Evolutionary conservation across 2,888 invertebrate genomes (phyloP), one percentile per base, ranked within the genome.

Genomic region (Therioaphis trifolii): DNA sequence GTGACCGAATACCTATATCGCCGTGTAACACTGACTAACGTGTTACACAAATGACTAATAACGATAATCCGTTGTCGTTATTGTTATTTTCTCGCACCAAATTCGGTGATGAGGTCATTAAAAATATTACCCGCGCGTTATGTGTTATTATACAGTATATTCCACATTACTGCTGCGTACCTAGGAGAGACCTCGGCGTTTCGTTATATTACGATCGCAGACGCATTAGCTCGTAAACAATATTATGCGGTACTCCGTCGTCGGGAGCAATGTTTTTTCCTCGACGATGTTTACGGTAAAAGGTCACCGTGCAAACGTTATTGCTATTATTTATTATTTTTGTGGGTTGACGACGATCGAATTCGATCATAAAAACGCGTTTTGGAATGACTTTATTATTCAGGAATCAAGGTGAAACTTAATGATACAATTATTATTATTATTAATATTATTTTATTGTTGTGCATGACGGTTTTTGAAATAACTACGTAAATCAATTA

Each of bases 121-220:
- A 66, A 77, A 49, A 76, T 12, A 29, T 63, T 63, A 18, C 76
- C n/a, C 76, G n/a, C n/a, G n/a, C n/a, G n/a, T n/a, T n/a, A n/a
- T n/a, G 27, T 61, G 61, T 76, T 76, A 46, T 46, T 77, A 24
- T 63, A 46, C 49, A 12, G 24, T 43, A 35, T 40, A 68, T 18
- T 4, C 18, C 63, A 21, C 76, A 46, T 76, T 46, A 46, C n/a
- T n/a, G n/a, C n/a, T n/a, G n/a, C n/a, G n/a, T n/a, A n/a, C n/a
- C n/a, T n/a, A n/a, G n/a, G n/a, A 27, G 46, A 76, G 63, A 46
- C 55, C 58, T 58, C 58, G 68, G 14, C 40, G n/a, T 75, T 75
- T 75, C 58, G 74, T 75, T 58, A 58, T 11, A 58, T 15, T 24
- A 7, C 1, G 40, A n/a, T n/a, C n/a, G n/a, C n/a, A n/a, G n/a